Conservation (phyloP, 1,140 invertebrate species). For the Sesamia nonagrioides region DNA sequence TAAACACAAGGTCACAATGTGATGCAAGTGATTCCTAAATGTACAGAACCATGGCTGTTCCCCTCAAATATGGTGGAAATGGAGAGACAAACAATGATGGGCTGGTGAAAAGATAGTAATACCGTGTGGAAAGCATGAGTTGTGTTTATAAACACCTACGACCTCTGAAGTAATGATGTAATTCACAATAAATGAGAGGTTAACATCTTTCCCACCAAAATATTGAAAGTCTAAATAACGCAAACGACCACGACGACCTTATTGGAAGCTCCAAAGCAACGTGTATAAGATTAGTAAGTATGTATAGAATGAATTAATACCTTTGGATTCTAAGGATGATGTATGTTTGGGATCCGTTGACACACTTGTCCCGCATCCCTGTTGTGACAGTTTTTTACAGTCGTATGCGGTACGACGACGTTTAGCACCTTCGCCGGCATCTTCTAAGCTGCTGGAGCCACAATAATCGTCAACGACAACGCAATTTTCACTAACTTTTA, state of each 20-base stretch:
- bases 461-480: constrained; percentile 70
- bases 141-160: constrained; percentile 85
- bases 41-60: neutral
- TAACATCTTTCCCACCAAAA: constrained; percentile 85
- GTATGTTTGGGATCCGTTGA: constrained; percentile 76
- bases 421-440: constrained; percentile 79
- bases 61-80: neutral
- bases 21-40: constrained; percentile 42
- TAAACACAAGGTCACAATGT: constrained; percentile 40
- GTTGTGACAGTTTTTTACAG: constrained; percentile 82
- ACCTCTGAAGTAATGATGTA: constrained; percentile 83
- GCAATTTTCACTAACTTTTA: constrained; percentile 83
- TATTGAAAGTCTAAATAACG: constrained; percentile 43
- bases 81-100: neutral
- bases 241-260: constrained; percentile 10
- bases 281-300: constrained; percentile 44
- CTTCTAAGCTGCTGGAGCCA: constrained; percentile 67
- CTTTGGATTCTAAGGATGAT: constrained; percentile 75
- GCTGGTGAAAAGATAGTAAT: constrained; percentile 12
- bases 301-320: constrained; percentile 61
- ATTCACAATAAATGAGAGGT: constrained; percentile 79
- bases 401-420: constrained; percentile 82
- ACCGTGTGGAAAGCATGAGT: constrained; percentile 29
- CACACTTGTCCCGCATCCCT: constrained; percentile 83
- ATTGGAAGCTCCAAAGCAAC: constrained; percentile 32